Percentiles rank a stretch among this genome's conserved stretches.
These are phyloP conservation scores for Polypterus bichir DNA, from an alignment of 2,113 vertebrate genomes.

Conservation along the genomic window DNA sequence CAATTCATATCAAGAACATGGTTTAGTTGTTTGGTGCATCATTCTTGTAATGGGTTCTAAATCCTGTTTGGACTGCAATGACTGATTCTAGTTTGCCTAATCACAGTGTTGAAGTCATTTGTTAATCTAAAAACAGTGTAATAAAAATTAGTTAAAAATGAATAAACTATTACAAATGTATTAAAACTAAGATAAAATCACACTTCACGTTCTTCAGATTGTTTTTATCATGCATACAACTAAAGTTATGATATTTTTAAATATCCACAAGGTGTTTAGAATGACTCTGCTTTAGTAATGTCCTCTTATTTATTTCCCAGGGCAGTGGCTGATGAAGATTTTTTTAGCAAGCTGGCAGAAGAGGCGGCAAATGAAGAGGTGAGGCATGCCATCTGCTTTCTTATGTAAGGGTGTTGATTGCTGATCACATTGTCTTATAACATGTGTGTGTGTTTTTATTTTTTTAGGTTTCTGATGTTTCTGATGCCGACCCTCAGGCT, in stretches of 20 bases:
- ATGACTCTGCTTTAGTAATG: too few relatives aligned
- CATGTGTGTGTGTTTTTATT: conserved; percentile 13
- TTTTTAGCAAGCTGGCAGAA: conserved; percentile 45
- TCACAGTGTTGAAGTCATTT: too few relatives aligned
- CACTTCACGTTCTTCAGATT: background rate
- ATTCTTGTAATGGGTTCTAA: too few relatives aligned
- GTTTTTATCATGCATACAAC: background rate
- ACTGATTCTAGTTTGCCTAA: too few relatives aligned
- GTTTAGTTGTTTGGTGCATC: too few relatives aligned
- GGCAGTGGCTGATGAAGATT: conserved; percentile 42
- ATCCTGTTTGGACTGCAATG: too few relatives aligned
- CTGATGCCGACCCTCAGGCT: conserved; percentile 43
- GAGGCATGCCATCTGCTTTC: conserved; percentile 16
- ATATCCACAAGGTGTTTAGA: background rate
- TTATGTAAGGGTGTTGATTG: conserved; percentile 19
- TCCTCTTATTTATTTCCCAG: conserved; percentile 26
- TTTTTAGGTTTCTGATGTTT: conserved; percentile 34
- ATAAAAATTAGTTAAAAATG: background rate
- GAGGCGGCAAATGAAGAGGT: conserved; percentile 44
- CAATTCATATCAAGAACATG: too few relatives aligned
- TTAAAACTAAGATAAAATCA: background rate
- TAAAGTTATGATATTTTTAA: background rate
- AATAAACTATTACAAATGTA: background rate
- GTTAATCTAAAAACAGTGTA: background rate
- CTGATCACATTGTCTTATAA: background rate